Evolutionary conservation across 37 sponge, comb jelly and placozoan species (phyloP), one percentile per base, ranked within the genome.

Genomic region (Beroe ovata): DNA sequence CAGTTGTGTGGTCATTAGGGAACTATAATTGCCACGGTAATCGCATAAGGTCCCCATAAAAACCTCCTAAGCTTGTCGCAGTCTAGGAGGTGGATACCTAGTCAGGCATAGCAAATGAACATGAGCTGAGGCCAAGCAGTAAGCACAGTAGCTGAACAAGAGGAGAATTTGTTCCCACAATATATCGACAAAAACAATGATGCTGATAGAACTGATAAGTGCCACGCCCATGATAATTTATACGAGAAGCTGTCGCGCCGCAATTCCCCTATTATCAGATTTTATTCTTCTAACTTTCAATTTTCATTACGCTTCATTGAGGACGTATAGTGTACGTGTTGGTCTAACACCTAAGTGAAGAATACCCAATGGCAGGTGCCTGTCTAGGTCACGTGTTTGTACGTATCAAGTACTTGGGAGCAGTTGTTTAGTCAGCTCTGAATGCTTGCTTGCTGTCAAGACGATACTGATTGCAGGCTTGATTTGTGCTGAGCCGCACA

Each of bases 241-340:
- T 47, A 47, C 11, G 54, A 47, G 11, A 47, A 66, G 8, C 69
- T 34, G 69, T 66, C 69, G 69, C 69, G 69, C 30, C 69, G 69
- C 35, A 66, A 66, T 66, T 66, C 14, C 14, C 69, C 69, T 34
- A 66, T 66, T 66, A 29, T 34, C 18, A 34, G 69, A 34, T 66
- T 66, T 66, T 66, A 66, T 66, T 33, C 33, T 66, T 66, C 33
- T 66, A n/a, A 62, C 54, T 66, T 66, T 66, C 69, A 66, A 66
- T 66, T 66, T 66, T 66, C 69, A 66, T 66, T 66, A 66, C 30
- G 69, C 69, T 29, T 30, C 36, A 37, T 66, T 66, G 69, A 66
- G 69, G 69, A 37, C 63, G n/a, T n/a, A n/a, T n/a, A n/a, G n/a
- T n/a, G n/a, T n/a, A 47, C 11, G 11, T 47, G 11, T 6, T 16